Conservation (phyloP, 1,140 invertebrate species). For the Zeugodacus cucurbitae region DNA sequence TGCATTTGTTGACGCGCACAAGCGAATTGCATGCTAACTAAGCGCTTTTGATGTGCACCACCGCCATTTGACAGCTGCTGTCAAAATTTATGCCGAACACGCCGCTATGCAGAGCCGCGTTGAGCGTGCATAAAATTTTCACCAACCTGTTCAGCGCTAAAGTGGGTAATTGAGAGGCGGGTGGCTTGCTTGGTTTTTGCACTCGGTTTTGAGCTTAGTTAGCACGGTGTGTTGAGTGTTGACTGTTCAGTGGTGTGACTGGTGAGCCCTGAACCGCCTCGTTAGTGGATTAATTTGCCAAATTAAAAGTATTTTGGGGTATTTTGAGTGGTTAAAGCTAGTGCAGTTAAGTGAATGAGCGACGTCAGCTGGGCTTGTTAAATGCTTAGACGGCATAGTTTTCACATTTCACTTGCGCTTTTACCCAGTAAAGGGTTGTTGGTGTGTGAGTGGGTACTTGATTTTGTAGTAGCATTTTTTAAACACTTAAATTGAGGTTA, state of each 20-base stretch:
- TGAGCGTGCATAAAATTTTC: slow-evolving; percentile 7
- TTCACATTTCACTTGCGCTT: neutral
- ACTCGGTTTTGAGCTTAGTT: neutral
- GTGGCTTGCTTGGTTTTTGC: neutral
- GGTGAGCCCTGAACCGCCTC: neutral
- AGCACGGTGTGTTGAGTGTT: neutral
- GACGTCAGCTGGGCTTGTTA: neutral
- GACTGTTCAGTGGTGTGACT: neutral
- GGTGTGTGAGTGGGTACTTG: neutral
- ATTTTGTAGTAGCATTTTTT: neutral
- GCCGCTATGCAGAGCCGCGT: neutral
- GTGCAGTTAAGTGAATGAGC: neutral
- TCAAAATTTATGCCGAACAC: slow-evolving; percentile 38
- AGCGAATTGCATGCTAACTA: slow-evolving; percentile 32
- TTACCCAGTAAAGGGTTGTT: neutral
- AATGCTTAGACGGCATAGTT: neutral
- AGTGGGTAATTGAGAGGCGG: neutral
- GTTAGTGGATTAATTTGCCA: slow-evolving; percentile 25
- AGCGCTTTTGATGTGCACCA: slow-evolving; percentile 26
- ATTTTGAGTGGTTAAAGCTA: neutral
- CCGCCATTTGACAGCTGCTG: slow-evolving; percentile 30
- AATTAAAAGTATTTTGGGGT: slow-evolving; percentile 1
- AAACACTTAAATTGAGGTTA: neutral
- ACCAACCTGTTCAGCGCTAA: neutral
- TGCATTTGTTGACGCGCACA: slow-evolving; percentile 24